Evolutionary conservation across 1,140 invertebrate genomes (phyloP), one percentile per base, ranked within the genome.

Genomic region (Colletes latitarsis): DNA sequence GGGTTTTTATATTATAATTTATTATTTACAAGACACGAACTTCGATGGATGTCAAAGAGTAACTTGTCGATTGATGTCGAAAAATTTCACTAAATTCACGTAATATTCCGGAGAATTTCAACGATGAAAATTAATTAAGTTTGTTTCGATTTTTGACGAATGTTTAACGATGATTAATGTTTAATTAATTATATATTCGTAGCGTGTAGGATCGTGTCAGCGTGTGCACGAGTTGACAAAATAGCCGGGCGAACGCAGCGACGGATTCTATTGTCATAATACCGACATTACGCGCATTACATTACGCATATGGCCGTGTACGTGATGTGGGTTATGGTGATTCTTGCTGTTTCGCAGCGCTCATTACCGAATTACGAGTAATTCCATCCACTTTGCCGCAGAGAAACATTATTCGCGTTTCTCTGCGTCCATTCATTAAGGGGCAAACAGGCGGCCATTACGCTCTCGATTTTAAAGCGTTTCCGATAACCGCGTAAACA

Each of bases 281-380:
- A 49, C 57, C 17, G 5, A 14, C 53, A 68, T 69, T 77, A 69
- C 30, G 60, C 53, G 64, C 57, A 63, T 78, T 78, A 21, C 57
- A 72, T 78, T 78, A 72, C 76, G 30, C 68, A 39, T 69, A 78
- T 70, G 76, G 62, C 30, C 76, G 15, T n/a, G 43, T 63, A 71
- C 76, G 68, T 63, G 76, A 78, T 63, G 68, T 72, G 76, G 76
- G 68, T 78, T 78, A 71, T 53, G 46, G 17, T 19, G 76, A 78
- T 78, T 71, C 76, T 72, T 78, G 68, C n/a, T 14, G 39, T 72
- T 78, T 63, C 58, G 68, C 30, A 39, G 46, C 39, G 57, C 57
- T 78, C 76, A 78, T 78, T 78, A 78, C 76, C 76, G 46, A 78
- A 78, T 78, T 72, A 78, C 76, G 67, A 63, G 76, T 78, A 78